Conservation (phyloP, 2,113 vertebrate genomes). For the Ginglymostoma cirratum region DNA sequence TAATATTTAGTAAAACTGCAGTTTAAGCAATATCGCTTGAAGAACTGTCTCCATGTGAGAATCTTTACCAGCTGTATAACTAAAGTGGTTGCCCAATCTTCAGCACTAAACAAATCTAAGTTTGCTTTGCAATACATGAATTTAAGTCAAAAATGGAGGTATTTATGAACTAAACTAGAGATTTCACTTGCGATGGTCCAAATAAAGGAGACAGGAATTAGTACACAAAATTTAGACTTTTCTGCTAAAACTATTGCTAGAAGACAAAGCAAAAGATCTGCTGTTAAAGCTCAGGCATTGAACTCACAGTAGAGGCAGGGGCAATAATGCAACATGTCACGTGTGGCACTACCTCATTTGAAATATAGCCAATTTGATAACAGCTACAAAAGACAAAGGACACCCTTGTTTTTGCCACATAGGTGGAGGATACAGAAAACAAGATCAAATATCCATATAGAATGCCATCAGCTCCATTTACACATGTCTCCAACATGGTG, state of each 20-base stretch:
- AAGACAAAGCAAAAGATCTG: neutral
- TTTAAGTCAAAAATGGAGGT: neutral
- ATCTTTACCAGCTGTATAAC: neutral
- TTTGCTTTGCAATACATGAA: neutral
- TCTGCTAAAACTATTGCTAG: neutral
- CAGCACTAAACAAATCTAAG: neutral
- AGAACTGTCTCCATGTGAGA: neutral
- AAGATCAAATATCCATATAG: conserved; percentile 19
- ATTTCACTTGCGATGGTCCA: neutral
- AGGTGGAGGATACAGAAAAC: neutral
- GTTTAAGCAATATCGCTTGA: neutral
- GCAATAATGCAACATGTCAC: neutral
- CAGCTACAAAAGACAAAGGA: neutral
- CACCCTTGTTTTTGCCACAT: conserved; percentile 16
- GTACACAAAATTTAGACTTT: neutral
- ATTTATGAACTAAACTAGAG: neutral
- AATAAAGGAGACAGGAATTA: neutral
- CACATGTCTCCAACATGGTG: neutral
- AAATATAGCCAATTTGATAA: neutral
- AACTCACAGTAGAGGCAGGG: neutral
- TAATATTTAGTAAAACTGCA: neutral
- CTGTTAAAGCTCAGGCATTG: neutral
- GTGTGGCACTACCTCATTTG: neutral
- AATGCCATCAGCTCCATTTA: conserved; percentile 32
- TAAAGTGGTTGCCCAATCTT: neutral